Conservation (phyloP, 1,140 invertebrate species). For the Megalopta genalis region DNA sequence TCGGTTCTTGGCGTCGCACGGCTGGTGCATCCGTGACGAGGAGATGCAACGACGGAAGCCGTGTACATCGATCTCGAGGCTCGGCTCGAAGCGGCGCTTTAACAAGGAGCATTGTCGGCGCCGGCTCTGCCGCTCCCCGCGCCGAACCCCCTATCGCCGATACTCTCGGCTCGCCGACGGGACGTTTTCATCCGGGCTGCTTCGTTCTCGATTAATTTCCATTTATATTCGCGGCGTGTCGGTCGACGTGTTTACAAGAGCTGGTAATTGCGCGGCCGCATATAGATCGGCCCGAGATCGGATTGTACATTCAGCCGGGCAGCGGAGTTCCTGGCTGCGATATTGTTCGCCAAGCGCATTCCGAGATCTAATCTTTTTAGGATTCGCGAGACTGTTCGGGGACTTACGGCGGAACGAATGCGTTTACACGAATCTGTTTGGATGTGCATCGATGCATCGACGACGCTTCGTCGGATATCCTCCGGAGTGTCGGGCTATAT, state of each 20-base stretch:
- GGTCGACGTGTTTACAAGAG: constrained; percentile 56
- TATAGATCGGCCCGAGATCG: constrained; percentile 14
- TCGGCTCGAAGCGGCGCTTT: constrained; percentile 35
- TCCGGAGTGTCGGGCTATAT: too few species aligned
- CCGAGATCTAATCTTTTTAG: too few species aligned
- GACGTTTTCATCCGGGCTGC: constrained; percentile 49
- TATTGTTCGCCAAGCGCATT: too few species aligned
- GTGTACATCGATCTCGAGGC: constrained; percentile 50
- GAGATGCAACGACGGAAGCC: constrained; percentile 26
- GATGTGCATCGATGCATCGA: too few species aligned
- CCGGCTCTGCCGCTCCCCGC: not conserved
- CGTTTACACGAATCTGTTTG: too few species aligned
- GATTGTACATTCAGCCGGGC: constrained; percentile 15
- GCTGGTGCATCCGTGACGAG: constrained; percentile 18
- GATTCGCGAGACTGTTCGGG: too few species aligned
- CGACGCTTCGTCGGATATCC: too few species aligned
- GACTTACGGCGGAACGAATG: too few species aligned
- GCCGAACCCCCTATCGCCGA: constrained; percentile 2
- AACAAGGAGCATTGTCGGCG: constrained; percentile 61
- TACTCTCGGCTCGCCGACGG: not conserved
- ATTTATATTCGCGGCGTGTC: constrained; percentile 53
- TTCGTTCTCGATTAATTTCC: constrained; percentile 61
- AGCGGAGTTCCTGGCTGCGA: not conserved
- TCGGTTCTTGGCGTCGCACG: constrained; percentile 11
- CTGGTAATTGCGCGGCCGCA: constrained; percentile 52